Evolutionary conservation across 2,797 vertebrate species (phyloP).

Genomic region (Epinephelus awoara): DNA sequence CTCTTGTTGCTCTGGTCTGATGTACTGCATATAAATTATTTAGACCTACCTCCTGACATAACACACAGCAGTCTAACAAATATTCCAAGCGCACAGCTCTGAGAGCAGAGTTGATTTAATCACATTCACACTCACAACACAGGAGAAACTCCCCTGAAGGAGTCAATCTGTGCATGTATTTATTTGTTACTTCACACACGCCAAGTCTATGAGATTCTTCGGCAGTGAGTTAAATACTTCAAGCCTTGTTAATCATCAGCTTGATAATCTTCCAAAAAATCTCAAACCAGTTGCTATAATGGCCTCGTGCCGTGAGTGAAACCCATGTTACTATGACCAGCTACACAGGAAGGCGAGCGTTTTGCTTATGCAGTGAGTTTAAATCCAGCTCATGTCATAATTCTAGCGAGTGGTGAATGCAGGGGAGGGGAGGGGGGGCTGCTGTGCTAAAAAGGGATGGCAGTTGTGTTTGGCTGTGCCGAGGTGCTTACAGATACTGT

Average conservation of each 20-base stretch:
- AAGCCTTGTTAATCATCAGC: background rate
- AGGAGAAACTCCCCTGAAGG: background rate
- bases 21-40: constrained; percentile 5
- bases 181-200: background rate
- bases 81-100: background rate
- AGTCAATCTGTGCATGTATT: background rate
- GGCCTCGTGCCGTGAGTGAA: constrained; percentile 17
- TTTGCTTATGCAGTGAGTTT: constrained; percentile 31
- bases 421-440: background rate
- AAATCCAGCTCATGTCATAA: constrained; percentile 41
- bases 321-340: background rate
- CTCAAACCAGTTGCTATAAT: constrained; percentile 1
- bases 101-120: background rate
- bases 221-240: constrained; percentile 30
- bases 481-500: constrained; percentile 14
- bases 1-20: background rate
- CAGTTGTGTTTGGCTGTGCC: constrained; percentile 10
- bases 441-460: constrained; percentile 8
- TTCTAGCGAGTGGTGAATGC: constrained; percentile 16
- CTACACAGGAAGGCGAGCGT: constrained; percentile 2
- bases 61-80: constrained; percentile 1
- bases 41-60: constrained; percentile 3
- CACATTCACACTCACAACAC: background rate
- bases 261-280: constrained; percentile 28
- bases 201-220: background rate